phyloP scores from a whole-genome alignment of 2,888 invertebrate species.

The Rhagium mordax region DNA sequence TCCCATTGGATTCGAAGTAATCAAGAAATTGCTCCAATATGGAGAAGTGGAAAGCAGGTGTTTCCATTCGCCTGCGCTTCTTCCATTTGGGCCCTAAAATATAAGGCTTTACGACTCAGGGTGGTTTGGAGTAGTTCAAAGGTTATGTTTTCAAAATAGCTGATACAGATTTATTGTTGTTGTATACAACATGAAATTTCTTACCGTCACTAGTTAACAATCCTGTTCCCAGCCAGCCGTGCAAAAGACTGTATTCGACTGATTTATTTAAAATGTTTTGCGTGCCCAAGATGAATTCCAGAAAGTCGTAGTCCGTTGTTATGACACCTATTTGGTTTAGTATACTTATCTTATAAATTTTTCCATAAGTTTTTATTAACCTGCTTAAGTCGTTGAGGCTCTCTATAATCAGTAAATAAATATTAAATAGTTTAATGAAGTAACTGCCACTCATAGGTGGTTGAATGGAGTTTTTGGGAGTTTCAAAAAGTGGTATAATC shows the following conservation, averaged over 20 bases:
- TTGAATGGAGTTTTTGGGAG: no score
- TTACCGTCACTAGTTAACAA: slow-evolving; percentile 65
- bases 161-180: no score
- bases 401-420: no score
- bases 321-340: slow-evolving; percentile 36
- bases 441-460: no score
- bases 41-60: slow-evolving; percentile 85
- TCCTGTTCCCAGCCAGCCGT: slow-evolving; percentile 65
- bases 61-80: slow-evolving; percentile 79
- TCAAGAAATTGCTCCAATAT: slow-evolving; percentile 81
- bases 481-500: no score
- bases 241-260: slow-evolving; percentile 61
- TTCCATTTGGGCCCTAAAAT: slow-evolving; percentile 76
- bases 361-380: slow-evolving; percentile 43
- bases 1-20: slow-evolving; percentile 78
- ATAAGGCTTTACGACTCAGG: neutral
- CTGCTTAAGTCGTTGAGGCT: no score
- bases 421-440: no score
- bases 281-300: slow-evolving; percentile 60
- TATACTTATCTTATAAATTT: slow-evolving; percentile 43
- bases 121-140: no score
- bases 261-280: slow-evolving; percentile 62
- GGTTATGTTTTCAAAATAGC: no score
- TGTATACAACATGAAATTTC: neutral
- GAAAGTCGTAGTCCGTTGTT: slow-evolving; percentile 50